A percentile compares a stretch with the other conserved stretches of the same genome.
Evolutionary conservation across 2,113 vertebrate species (phyloP).

Genomic region (Archocentrus centrarchus): DNA sequence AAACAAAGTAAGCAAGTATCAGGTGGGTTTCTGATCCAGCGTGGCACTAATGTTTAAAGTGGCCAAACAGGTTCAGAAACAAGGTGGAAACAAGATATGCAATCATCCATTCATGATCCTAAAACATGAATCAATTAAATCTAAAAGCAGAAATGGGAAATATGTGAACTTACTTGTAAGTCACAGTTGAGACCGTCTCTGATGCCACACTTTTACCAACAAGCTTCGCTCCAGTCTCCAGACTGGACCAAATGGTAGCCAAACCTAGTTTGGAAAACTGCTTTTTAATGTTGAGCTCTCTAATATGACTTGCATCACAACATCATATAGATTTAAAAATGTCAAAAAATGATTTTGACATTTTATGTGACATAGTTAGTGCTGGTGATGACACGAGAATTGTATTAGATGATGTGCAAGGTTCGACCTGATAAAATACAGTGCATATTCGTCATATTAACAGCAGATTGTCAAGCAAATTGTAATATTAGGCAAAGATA

Average conservation of each 20-base stretch:
- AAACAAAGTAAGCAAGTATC: not conserved
- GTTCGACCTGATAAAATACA: not conserved
- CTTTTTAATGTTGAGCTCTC: not conserved
- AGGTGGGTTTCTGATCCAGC: constrained; percentile 3
- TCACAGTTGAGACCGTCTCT: constrained; percentile 91
- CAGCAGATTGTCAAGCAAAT: not conserved
- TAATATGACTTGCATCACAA: not conserved
- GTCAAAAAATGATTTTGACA: not conserved
- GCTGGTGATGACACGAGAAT: not conserved
- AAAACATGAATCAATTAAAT: not conserved
- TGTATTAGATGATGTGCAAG: not conserved
- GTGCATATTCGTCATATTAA: not conserved
- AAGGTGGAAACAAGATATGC: not conserved
- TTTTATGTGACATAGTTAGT: not conserved
- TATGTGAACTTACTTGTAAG: constrained; percentile 88
- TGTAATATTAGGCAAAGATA: not conserved
- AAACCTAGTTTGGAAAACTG: constrained; percentile 82
- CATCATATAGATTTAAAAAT: not conserved
- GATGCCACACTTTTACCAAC: constrained; percentile 89
- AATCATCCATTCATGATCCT: not conserved
- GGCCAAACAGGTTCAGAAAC: not conserved
- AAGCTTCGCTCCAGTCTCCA: constrained; percentile 92
- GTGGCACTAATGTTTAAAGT: not conserved
- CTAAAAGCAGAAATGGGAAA: not conserved
- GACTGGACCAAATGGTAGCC: constrained; percentile 91